Base-by-base conservation (phyloP, 2,888 invertebrate species). In the Diabrotica balteata region DNA sequence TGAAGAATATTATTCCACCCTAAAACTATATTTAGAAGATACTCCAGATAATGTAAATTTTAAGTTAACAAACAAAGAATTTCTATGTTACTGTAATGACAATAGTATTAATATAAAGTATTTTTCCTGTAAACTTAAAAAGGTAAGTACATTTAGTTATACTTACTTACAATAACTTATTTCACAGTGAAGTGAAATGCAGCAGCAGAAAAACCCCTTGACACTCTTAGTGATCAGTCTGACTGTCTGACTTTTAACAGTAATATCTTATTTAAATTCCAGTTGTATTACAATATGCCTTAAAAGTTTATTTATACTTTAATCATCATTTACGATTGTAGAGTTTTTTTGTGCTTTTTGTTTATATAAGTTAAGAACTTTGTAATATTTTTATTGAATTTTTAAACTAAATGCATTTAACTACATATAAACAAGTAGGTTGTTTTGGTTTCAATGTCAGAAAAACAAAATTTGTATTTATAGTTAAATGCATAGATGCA, bases 91-190 rank as follows among this genome's bases (percentile, higher is more conserved):
- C 60, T 45, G 54, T 22, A 63, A 66, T 44, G 59, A 72, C 17
- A 73, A 72, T 60, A 68, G 73, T 44, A 63, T 76, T 63, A 72
- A 74, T 53, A 62, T 71, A 10, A 64, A 68, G 65, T 77, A 72
- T 69, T 76, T 77, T 60, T 53, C 67, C 7, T 70, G 55, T 49
- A 70, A 54, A 61, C 55, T 75, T 46, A 53, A 59, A 52, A 61
- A 72, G 68, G 75, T 75, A 64, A 65, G 10, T 11, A 42, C 5
- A 42, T 42, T 46, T 32, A 32, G 32, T 22, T 43, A 50, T 64
- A 8, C 17, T 17, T 1, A 17, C 17, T 1, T 17, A 17, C 17
- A 17, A 2, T 17, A 17, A 2, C 17, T 17, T 17, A 17, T 17
- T 1, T 17, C 17, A 17, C 17, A 17, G 17, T 17, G 17, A 17